Evolutionary conservation across 2,888 invertebrate genomes (phyloP).

Genomic region (Drosophila dives): DNA sequence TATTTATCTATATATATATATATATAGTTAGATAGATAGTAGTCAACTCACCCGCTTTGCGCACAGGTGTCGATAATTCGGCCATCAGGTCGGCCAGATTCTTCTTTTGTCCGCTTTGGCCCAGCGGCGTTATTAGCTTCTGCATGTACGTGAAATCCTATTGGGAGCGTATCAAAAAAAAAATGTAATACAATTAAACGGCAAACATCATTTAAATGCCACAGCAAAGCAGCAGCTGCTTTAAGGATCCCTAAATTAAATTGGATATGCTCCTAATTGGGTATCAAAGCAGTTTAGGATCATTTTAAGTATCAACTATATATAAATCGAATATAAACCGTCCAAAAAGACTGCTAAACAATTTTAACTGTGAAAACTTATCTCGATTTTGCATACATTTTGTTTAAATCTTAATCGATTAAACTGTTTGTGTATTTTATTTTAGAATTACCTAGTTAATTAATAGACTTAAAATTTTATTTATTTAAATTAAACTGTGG

Average conservation of each 20-base stretch:
- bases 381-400: neutral
- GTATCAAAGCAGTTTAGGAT: neutral
- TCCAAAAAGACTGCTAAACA: neutral
- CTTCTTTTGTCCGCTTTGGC: conserved; percentile 83
- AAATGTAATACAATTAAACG: conserved; percentile 4
- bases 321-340: neutral
- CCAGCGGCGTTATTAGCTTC: conserved; percentile 83
- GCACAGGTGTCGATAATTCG: conserved; percentile 84
- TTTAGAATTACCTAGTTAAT: neutral
- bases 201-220: neutral
- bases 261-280: conserved; percentile 9
- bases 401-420: neutral
- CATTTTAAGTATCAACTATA: neutral
- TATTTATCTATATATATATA: neutral
- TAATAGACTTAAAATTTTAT: neutral
- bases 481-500: neutral
- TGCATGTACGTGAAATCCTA: conserved; percentile 84
- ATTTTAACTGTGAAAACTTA: neutral
- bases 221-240: neutral
- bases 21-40: neutral
- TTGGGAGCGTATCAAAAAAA: conserved; percentile 39
- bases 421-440: neutral
- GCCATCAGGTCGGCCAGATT: conserved; percentile 82
- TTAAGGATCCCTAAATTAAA: conserved; percentile 11
- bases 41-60: conserved; percentile 82